Conservation (phyloP, 1,140 invertebrate species). For the Drosophila bifasciata region DNA sequence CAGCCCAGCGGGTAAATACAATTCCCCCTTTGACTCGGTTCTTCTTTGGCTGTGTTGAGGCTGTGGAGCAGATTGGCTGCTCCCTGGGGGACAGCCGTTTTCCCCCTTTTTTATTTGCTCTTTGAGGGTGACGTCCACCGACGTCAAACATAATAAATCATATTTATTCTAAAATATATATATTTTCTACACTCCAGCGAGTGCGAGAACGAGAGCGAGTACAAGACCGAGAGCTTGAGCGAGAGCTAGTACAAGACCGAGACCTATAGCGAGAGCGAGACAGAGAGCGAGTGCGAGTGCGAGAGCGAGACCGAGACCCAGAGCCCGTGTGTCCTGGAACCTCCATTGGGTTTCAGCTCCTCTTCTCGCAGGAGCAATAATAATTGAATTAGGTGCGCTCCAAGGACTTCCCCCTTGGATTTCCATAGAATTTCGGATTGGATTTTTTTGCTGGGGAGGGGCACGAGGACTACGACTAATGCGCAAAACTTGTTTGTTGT, state of each 20-base stretch:
- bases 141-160: slow-evolving; percentile 80
- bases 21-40: slow-evolving; percentile 15
- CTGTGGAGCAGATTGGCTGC: slow-evolving; percentile 47
- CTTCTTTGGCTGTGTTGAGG: slow-evolving; percentile 28
- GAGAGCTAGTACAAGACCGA: too few relatives aligned
- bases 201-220: background rate
- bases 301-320: slow-evolving; percentile 1
- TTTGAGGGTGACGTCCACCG: too few relatives aligned
- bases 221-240: too few relatives aligned
- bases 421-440: background rate
- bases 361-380: slow-evolving; percentile 49
- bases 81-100: background rate
- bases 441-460: background rate
- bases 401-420: slow-evolving; percentile 20
- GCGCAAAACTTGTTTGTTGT: slow-evolving; percentile 57
- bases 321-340: background rate
- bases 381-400: slow-evolving; percentile 70
- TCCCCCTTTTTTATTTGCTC: slow-evolving; percentile 13
- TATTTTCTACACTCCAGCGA: slow-evolving; percentile 38
- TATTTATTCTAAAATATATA: slow-evolving; percentile 79
- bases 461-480: slow-evolving; percentile 54
- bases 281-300: too few relatives aligned
- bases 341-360: too few relatives aligned
- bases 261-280: too few relatives aligned
- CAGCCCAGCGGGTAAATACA: slow-evolving; percentile 11